Conservation (phyloP, 2,888 invertebrate species). For the Erpobdella octoculata region DNA sequence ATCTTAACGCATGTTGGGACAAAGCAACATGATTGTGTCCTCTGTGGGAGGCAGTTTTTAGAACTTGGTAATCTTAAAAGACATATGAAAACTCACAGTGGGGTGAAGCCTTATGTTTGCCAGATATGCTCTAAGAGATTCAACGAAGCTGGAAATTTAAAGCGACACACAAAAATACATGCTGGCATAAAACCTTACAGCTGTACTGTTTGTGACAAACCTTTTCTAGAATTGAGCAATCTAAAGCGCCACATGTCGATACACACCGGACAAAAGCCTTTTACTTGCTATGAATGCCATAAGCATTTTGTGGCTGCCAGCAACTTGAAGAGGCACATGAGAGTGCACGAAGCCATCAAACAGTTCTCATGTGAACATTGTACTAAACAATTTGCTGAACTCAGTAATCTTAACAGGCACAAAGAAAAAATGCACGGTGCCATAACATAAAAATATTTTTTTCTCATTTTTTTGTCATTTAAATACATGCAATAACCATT, state of each 20-base stretch:
- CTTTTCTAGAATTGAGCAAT: slow-evolving; percentile 24
- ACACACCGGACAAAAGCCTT: slow-evolving; percentile 33
- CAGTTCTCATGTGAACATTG: slow-evolving; percentile 26
- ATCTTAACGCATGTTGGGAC: slow-evolving; percentile 29
- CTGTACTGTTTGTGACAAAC: slow-evolving; percentile 29
- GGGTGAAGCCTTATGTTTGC: slow-evolving; percentile 15
- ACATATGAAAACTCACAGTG: slow-evolving; percentile 30
- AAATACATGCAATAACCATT: too few relatives aligned
- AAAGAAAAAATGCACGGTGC: slow-evolving; percentile 26
- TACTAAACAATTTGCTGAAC: slow-evolving; percentile 27
- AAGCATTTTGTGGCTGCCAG: slow-evolving; percentile 26
- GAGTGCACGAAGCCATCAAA: slow-evolving; percentile 29
- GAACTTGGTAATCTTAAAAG: slow-evolving; percentile 28
- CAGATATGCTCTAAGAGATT: slow-evolving; percentile 20
- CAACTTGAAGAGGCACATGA: slow-evolving; percentile 32
- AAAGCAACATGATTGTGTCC: slow-evolving; percentile 28
- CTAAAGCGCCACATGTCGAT: slow-evolving; percentile 32
- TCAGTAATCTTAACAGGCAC: slow-evolving; percentile 27
- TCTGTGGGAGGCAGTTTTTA: slow-evolving; percentile 29
- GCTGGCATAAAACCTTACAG: slow-evolving; percentile 29
- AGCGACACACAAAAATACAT: slow-evolving; percentile 29
- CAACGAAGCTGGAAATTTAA: slow-evolving; percentile 29
- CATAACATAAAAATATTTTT: neutral
- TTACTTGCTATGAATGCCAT: slow-evolving; percentile 30
- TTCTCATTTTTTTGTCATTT: too few relatives aligned